These are phyloP conservation scores for Climacteris rufus DNA, from an alignment of 2,113 vertebrate species.

Conservation along the genomic window DNA sequence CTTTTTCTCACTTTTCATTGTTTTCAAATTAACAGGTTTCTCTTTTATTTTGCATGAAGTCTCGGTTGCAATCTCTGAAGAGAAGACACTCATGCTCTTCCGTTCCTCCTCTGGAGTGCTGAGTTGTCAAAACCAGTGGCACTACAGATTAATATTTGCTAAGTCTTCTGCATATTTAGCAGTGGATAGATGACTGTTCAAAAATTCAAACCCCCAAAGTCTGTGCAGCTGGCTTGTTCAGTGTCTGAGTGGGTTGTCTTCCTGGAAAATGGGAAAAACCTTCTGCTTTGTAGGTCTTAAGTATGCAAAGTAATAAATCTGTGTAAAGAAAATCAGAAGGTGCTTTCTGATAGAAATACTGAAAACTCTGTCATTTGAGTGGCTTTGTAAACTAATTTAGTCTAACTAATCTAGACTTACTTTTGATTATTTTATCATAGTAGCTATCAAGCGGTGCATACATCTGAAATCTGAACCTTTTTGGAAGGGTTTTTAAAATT, in stretches of 20 bases:
- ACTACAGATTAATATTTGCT: neutral
- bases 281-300: neutral
- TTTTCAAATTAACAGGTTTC: neutral
- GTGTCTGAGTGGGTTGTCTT: neutral
- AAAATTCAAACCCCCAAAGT: neutral
- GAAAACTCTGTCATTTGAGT: neutral
- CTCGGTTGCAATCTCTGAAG: fast-evolving
- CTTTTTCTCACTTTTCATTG: neutral
- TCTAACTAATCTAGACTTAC: neutral
- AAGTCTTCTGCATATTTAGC: neutral
- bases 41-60: neutral
- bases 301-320: neutral
- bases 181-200: neutral
- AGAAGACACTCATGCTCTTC: neutral
- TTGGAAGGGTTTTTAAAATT: neutral
- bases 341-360: neutral
- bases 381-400: neutral
- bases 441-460: neutral
- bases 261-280: neutral
- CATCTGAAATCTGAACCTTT: neutral
- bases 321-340: neutral
- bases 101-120: neutral
- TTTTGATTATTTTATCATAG: neutral
- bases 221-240: neutral
- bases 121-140: neutral